Base-by-base conservation (phyloP, 2,888 invertebrate species). In the Agonum fuliginosum region DNA sequence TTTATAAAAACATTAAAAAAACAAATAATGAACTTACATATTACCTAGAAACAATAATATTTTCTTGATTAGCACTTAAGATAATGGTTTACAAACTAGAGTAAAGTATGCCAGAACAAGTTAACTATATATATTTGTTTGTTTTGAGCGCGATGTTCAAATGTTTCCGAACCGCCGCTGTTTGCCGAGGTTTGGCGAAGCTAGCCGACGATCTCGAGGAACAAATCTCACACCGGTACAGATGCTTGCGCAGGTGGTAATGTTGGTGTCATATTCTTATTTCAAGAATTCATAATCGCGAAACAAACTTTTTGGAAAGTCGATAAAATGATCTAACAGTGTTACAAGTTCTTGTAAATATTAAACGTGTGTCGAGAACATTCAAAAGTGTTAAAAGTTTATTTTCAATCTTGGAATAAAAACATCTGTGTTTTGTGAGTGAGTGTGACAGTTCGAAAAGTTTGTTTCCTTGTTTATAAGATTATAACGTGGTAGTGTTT, bases 211-310 rank as follows among this genome's bases (percentile, higher is more conserved):
- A 20, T 22, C 58, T 73, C 41, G 24, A 72, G 73, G 58, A 58
- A 73, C 34, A 10, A 41, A 41, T 58, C 67, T 75, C 74, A 69
- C 43, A 75, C 67, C 75, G 75, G 67, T 75, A 58, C 51, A 71
- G n/a, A 65, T 67, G 10, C n/a, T 48, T 19, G 22, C 34, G 34
- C 54, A 41, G 73, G 67, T 67, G 67, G 67, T 62, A 27, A 30
- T 30, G 14, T 30, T 30, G 58, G 5, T 12, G 30, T 30, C 14
- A 17, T 30, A 62, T 30, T 14, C 17, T 62, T 58, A 6, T 27
- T 14, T 12, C 5, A 14, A 3, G 10, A 62, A 30, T 14, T 14
- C 6, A 30, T 5, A 30, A 30, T 30, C 30, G 8, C 30, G 30
- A 8, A 30, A 30, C n/a, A 24, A 62, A 62, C 58, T 62, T 30